Conservation (phyloP, 2,797 vertebrate species). For the Siniperca undulata region DNA sequence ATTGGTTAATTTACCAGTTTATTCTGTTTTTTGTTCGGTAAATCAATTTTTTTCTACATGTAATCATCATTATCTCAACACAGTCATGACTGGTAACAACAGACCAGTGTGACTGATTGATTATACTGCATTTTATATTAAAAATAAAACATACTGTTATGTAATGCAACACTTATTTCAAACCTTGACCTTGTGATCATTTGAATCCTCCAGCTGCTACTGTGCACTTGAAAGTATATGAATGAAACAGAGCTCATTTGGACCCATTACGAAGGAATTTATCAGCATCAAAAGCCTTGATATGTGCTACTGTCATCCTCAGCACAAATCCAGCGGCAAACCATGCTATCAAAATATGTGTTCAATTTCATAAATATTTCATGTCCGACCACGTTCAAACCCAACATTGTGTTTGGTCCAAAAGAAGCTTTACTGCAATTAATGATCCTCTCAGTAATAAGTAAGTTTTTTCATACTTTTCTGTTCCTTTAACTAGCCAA, state of each 20-base stretch:
- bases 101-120: neutral
- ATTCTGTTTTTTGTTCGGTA: neutral
- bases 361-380: constrained; percentile 30
- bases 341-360: constrained; percentile 13
- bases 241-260: neutral
- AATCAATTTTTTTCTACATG: neutral
- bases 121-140: neutral
- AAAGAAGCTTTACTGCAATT: neutral
- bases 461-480: constrained; percentile 1
- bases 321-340: constrained; percentile 16
- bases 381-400: constrained; percentile 7
- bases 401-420: neutral
- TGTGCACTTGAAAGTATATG: neutral
- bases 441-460: neutral
- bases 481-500: neutral
- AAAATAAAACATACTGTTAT: neutral
- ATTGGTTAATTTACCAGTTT: neutral
- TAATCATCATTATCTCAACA: neutral
- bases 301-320: neutral
- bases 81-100: neutral
- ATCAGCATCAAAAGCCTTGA: constrained; percentile 19
- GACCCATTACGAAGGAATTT: neutral
- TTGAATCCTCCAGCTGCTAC: constrained; percentile 1
- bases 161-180: neutral
- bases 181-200: neutral